These are phyloP conservation scores for Dendrolimus houi DNA, from an alignment of 2,888 invertebrate genomes.

Conservation along the genomic window DNA sequence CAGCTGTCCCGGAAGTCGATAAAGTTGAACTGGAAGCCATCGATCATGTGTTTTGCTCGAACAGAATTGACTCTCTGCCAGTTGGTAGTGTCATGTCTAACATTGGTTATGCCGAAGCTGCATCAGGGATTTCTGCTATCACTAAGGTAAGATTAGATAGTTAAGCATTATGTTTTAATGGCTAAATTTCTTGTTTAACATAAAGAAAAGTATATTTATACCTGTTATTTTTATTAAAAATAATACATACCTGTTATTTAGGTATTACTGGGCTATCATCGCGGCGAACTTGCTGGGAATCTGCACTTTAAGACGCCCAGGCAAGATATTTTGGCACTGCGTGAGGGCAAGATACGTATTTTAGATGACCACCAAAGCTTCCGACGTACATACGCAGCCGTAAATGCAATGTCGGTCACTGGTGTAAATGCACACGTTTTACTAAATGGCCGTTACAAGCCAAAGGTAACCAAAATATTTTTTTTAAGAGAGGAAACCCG, in stretches of 20 bases:
- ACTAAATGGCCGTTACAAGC: conserved; percentile 33
- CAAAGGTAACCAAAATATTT: conserved; percentile 27
- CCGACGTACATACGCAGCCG: conserved; percentile 57
- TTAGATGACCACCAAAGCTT: conserved; percentile 74
- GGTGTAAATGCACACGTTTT: conserved; percentile 42
- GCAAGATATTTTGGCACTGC: conserved; percentile 54
- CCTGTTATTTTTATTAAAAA: too few species aligned
- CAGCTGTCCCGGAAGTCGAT: conserved; percentile 72
- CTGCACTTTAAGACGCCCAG: conserved; percentile 79
- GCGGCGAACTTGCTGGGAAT: conserved; percentile 80
- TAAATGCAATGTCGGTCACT: conserved; percentile 38
- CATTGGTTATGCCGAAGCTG: conserved; percentile 42
- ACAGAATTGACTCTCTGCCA: conserved; percentile 71
- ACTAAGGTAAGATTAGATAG: conserved; percentile 56
- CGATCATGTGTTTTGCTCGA: conserved; percentile 69
- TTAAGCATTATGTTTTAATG: not conserved
- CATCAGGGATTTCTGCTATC: conserved; percentile 67
- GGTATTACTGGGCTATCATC: conserved; percentile 78
- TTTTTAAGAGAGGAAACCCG: too few species aligned
- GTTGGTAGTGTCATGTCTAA: conserved; percentile 63
- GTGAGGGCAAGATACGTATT: conserved; percentile 71
- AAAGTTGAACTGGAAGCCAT: conserved; percentile 79
- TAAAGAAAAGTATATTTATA: not conserved
- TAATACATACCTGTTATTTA: conserved; percentile 18
- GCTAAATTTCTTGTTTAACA: not conserved